Percentiles rank a stretch among this genome's conserved stretches.
phyloP scores from a whole-genome alignment of 1,140 invertebrate species.

The Zaprionus inermis region DNA sequence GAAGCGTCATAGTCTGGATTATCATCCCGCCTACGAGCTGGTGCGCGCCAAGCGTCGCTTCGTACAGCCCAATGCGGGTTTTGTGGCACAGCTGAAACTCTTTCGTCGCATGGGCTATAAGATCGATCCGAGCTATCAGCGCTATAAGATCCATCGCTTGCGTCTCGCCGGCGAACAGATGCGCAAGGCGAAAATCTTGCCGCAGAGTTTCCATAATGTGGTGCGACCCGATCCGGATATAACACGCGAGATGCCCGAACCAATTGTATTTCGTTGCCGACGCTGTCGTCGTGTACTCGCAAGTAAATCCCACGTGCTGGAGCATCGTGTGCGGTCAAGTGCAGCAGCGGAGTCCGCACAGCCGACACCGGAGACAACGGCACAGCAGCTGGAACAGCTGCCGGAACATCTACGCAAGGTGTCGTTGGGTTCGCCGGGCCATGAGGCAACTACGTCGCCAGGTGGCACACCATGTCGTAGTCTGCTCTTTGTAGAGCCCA shows the following conservation, averaged over 20 bases:
- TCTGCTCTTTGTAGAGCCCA: constrained; percentile 92
- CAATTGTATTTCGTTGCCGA: constrained; percentile 91
- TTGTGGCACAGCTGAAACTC: constrained; percentile 90
- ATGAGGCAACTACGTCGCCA: constrained; percentile 24
- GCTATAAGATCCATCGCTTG: constrained; percentile 91
- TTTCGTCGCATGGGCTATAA: constrained; percentile 91
- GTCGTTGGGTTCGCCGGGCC: constrained; percentile 57
- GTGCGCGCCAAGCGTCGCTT: constrained; percentile 88
- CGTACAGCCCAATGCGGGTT: constrained; percentile 90
- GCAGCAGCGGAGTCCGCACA: background rate
- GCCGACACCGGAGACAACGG: background rate
- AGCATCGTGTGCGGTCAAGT: constrained; percentile 85
- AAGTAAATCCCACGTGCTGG: constrained; percentile 90
- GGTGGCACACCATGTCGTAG: constrained; percentile 86
- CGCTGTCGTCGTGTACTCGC: constrained; percentile 92
- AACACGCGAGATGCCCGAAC: constrained; percentile 90
- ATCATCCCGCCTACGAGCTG: constrained; percentile 88
- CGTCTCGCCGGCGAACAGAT: constrained; percentile 92
- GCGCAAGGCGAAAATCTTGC: constrained; percentile 92
- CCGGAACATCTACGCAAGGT: constrained; percentile 78
- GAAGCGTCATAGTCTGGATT: constrained; percentile 91
- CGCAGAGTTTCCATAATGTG: constrained; percentile 90
- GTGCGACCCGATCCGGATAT: constrained; percentile 92
- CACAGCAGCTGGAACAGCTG: constrained; percentile 66
- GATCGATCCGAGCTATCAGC: constrained; percentile 88